Conservation (phyloP, 2,888 invertebrate genomes). For the Bibio marci region DNA sequence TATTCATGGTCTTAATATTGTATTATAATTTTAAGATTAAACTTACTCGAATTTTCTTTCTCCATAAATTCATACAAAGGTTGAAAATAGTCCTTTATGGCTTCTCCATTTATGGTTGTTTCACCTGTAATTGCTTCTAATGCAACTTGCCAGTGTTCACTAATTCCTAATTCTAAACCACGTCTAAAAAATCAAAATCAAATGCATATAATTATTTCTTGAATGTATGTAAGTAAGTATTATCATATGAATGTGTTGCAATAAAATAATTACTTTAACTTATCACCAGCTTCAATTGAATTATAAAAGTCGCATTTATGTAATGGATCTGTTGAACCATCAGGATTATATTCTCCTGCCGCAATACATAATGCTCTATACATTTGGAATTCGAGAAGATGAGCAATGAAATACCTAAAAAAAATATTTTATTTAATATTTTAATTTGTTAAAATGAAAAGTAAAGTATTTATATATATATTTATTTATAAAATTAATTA, state of each 20-base stretch:
- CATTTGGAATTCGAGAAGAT: slow-evolving; percentile 63
- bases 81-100: slow-evolving; percentile 39
- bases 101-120: slow-evolving; percentile 34
- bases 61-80: slow-evolving; percentile 36
- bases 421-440: background rate
- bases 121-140: slow-evolving; percentile 39
- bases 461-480: too few relatives aligned
- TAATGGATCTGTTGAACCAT: slow-evolving; percentile 40
- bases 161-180: slow-evolving; percentile 31
- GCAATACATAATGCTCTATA: slow-evolving; percentile 49
- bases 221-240: too few relatives aligned
- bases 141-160: slow-evolving; percentile 37
- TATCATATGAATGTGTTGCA: too few relatives aligned
- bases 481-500: too few relatives aligned
- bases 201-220: too few relatives aligned
- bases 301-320: slow-evolving; percentile 55
- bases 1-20: too few relatives aligned
- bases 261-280: slow-evolving; percentile 19
- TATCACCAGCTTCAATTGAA: slow-evolving; percentile 45
- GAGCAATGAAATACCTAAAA: slow-evolving; percentile 36
- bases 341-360: slow-evolving; percentile 43
- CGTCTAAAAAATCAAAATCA: too few relatives aligned
- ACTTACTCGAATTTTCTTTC: slow-evolving; percentile 31
- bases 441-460: background rate
- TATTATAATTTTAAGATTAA: too few relatives aligned